These are phyloP conservation scores for Drosophila pandora DNA, from an alignment of 1,140 invertebrate species.

Conservation along the genomic window DNA sequence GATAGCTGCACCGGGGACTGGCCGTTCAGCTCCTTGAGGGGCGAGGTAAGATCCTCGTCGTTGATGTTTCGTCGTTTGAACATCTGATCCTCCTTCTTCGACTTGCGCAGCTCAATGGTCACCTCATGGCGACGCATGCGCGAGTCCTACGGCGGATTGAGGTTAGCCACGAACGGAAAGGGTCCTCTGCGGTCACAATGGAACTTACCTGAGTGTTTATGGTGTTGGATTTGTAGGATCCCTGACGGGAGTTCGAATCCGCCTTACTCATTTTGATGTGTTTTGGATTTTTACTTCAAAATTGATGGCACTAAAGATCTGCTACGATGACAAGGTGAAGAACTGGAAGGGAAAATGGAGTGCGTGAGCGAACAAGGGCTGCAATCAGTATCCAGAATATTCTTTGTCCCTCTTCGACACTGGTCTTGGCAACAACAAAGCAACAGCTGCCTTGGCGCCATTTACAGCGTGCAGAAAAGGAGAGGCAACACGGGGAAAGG, in stretches of 20 bases:
- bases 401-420: constrained; percentile 13
- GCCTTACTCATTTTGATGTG: constrained; percentile 68
- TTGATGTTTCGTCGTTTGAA: constrained; percentile 95
- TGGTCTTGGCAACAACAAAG: constrained; percentile 50
- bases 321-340: constrained; percentile 45
- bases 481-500: constrained; percentile 4
- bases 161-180: constrained; percentile 39
- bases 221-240: constrained; percentile 74
- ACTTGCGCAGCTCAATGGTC: constrained; percentile 95
- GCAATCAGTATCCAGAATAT: constrained; percentile 30
- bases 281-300: constrained; percentile 1
- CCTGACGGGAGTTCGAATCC: constrained; percentile 62
- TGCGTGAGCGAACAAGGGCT: constrained; percentile 42
- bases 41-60: constrained; percentile 85
- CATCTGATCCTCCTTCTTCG: constrained; percentile 97
- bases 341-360: constrained; percentile 32
- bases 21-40: constrained; percentile 85
- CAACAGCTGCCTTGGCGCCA: constrained; percentile 65
- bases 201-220: constrained; percentile 70
- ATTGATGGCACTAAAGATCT: constrained; percentile 10
- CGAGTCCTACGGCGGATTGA: constrained; percentile 88
- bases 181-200: not conserved
- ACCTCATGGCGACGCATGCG: constrained; percentile 94
- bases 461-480: constrained; percentile 35
- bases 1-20: constrained; percentile 83